Conservation (phyloP, 2,797 vertebrate species). For the Podargus strigoides region DNA sequence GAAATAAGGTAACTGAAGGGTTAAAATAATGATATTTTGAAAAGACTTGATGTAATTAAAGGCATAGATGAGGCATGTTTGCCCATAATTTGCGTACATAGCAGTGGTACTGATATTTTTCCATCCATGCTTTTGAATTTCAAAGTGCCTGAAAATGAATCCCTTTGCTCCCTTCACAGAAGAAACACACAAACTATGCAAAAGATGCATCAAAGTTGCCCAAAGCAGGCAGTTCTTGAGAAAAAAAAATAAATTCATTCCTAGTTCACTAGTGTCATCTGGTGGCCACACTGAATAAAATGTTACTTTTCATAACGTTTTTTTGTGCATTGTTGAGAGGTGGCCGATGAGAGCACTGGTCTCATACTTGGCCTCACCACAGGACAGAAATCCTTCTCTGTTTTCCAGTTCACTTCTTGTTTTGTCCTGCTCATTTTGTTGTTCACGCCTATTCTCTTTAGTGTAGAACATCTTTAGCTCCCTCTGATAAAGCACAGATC, state of each 20-base stretch:
- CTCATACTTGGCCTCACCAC: fast-evolving
- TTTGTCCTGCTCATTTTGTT: background rate
- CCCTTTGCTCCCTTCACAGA: background rate
- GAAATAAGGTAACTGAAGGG: background rate
- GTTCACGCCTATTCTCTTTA: background rate
- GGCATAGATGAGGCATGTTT: fast-evolving
- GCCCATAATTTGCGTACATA: background rate
- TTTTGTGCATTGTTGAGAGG: fast-evolving
- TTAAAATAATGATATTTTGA: background rate
- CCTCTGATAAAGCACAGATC: background rate
- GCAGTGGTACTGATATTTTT: background rate
- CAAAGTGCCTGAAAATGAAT: background rate
- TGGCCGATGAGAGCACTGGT: background rate
- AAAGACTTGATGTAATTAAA: background rate
- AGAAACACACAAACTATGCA: background rate
- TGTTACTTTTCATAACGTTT: fast-evolving
- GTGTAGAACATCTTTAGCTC: too few species aligned
- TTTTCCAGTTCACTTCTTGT: background rate
- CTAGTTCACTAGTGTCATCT: background rate
- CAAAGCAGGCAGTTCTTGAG: background rate
- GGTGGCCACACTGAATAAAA: background rate
- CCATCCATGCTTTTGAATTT: background rate
- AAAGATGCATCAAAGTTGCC: fast-evolving
- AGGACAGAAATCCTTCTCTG: background rate
- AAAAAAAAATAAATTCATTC: background rate